A percentile compares a stretch with the other conserved stretches of the same genome.
phyloP scores from a whole-genome alignment of 2,888 invertebrate genomes.

The Agonopterix heracliana region DNA sequence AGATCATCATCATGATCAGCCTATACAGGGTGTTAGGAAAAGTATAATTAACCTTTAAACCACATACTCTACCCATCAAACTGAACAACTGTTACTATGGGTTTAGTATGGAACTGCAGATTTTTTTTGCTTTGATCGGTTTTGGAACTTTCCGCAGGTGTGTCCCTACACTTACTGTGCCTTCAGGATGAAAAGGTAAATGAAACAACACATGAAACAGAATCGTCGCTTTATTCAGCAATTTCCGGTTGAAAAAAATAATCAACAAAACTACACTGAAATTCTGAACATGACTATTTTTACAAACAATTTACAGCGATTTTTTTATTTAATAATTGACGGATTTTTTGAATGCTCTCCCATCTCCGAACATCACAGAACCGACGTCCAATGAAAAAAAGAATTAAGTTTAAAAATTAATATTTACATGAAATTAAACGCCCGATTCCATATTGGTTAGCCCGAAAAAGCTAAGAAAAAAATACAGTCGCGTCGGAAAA shows the following conservation, averaged over 20 bases:
- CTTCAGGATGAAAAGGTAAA: slow-evolving; percentile 20
- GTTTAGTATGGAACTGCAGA: no score
- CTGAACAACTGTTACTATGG: no score
- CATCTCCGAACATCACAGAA: slow-evolving; percentile 11
- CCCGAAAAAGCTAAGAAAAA: slow-evolving; percentile 32
- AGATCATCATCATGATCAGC: no score
- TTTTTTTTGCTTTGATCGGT: no score
- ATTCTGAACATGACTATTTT: slow-evolving; percentile 71
- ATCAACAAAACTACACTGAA: slow-evolving; percentile 72
- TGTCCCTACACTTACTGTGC: no score
- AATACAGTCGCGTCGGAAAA: slow-evolving; percentile 22
- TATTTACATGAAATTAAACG: slow-evolving; percentile 53
- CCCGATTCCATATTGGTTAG: slow-evolving; percentile 28
- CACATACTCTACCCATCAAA: no score
- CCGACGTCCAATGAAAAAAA: slow-evolving; percentile 23
- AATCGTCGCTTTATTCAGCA: slow-evolving; percentile 73
- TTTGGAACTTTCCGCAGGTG: no score
- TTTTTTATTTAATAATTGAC: slow-evolving; percentile 33
- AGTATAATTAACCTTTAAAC: no score
- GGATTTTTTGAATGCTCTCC: slow-evolving; percentile 33
- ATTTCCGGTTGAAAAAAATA: slow-evolving; percentile 69
- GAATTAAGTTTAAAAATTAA: slow-evolving; percentile 39
- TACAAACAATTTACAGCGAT: slow-evolving; percentile 73
- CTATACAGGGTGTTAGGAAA: no score
- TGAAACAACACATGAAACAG: slow-evolving; percentile 62